phyloP scores from a whole-genome alignment of 1,140 invertebrate genomes.

The Pseudobourletiella spinata region DNA sequence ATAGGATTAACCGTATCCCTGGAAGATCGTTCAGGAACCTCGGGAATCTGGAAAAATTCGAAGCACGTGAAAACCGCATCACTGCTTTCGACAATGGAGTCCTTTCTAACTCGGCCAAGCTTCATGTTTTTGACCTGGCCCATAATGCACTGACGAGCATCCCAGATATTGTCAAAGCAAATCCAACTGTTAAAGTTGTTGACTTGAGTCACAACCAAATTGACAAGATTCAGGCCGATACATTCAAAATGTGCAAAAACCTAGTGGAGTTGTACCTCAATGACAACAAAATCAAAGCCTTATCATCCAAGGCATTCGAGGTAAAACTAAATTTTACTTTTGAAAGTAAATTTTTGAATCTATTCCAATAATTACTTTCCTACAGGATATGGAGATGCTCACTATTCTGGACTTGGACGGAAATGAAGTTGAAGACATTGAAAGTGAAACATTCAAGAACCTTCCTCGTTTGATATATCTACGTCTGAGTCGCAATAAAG shows the following conservation, averaged over 20 bases:
- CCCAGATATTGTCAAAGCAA: conserved; percentile 45
- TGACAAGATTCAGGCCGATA: conserved; percentile 52
- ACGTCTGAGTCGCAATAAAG: conserved; percentile 63
- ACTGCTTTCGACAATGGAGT: conserved; percentile 44
- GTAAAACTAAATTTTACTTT: conserved; percentile 7
- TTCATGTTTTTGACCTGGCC: conserved; percentile 65
- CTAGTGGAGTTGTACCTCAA: conserved; percentile 36
- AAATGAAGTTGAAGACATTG: conserved; percentile 68
- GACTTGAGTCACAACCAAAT: conserved; percentile 39
- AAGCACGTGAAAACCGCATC: conserved; percentile 41
- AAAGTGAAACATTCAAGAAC: conserved; percentile 62
- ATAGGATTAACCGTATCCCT: conserved; percentile 34
- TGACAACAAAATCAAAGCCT: conserved; percentile 35
- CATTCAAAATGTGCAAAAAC: conserved; percentile 47
- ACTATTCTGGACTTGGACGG: conserved; percentile 65
- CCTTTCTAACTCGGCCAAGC: conserved; percentile 53
- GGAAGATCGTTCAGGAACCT: conserved; percentile 34
- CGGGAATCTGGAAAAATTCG: conserved; percentile 39
- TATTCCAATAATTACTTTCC: conserved; percentile 37
- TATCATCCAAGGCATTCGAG: conserved; percentile 26
- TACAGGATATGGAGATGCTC: conserved; percentile 59
- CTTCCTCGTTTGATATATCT: conserved; percentile 66
- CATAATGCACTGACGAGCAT: conserved; percentile 65
- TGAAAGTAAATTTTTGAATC: not conserved
- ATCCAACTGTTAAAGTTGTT: conserved; percentile 37